Percentiles rank a stretch among this genome's conserved stretches.
These are phyloP conservation scores for Leptobrachium ailaonicum DNA, from an alignment of 2,113 vertebrate species.

Conservation along the genomic window DNA sequence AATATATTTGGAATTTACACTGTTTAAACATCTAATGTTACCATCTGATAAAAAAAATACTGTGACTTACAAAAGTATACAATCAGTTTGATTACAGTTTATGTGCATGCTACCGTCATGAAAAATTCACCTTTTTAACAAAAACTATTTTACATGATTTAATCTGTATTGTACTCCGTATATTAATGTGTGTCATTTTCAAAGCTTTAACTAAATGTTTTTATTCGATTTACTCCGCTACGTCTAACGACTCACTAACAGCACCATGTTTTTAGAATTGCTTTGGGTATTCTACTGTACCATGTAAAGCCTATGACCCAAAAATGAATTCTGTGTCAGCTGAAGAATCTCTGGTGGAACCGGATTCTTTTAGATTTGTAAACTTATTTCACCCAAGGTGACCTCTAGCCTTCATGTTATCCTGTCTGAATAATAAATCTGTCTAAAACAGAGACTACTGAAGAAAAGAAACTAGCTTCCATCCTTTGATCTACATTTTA, in stretches of 20 bases:
- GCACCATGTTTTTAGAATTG: conserved; percentile 10
- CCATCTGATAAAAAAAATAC: too few species aligned
- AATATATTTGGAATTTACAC: too few species aligned
- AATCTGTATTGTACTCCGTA: too few species aligned
- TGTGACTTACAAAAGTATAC: too few species aligned
- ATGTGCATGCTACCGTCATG: too few species aligned
- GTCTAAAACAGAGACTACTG: not conserved
- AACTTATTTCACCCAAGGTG: conserved; percentile 36
- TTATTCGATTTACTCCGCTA: not conserved
- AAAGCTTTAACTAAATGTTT: not conserved
- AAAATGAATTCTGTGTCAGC: conserved; percentile 23
- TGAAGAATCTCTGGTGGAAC: conserved; percentile 11
- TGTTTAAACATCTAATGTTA: too few species aligned
- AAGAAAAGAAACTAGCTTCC: too few species aligned
- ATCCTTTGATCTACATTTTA: too few species aligned
- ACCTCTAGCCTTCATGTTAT: conserved; percentile 1
- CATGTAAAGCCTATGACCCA: conserved; percentile 7
- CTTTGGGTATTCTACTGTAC: conserved; percentile 4
- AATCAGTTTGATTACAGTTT: too few species aligned
- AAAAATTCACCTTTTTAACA: too few species aligned
- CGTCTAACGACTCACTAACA: not conserved
- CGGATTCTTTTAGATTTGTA: conserved; percentile 34
- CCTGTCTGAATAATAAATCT: conserved; percentile 16
- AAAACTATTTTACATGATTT: too few species aligned
- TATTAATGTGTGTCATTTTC: too few species aligned